These are phyloP conservation scores for Willowsia nigromaculata DNA, from an alignment of 2,888 invertebrate genomes.

Conservation along the genomic window DNA sequence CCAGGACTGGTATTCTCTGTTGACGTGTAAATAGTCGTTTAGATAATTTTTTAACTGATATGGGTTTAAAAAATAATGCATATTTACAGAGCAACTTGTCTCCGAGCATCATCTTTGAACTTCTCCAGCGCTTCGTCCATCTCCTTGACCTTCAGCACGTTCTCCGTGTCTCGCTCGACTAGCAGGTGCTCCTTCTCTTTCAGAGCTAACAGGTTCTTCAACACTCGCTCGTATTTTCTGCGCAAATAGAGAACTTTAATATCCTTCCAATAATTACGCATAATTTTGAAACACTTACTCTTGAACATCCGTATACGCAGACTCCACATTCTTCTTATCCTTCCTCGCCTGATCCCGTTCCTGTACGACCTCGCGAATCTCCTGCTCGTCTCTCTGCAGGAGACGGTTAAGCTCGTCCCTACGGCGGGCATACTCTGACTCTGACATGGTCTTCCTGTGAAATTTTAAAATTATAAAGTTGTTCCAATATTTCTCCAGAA, in stretches of 20 bases:
- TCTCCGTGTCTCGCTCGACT: constrained; percentile 85
- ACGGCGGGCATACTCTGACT: constrained; percentile 42
- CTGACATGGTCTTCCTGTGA: constrained; percentile 46
- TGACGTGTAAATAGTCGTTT: no score
- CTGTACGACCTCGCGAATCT: constrained; percentile 41
- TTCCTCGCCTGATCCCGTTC: constrained; percentile 57
- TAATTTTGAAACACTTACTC: constrained; percentile 29
- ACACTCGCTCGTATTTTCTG: constrained; percentile 85
- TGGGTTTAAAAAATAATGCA: not conserved
- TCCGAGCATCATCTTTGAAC: constrained; percentile 93
- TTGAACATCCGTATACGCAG: constrained; percentile 54
- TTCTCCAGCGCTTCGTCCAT: constrained; percentile 92
- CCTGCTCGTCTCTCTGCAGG: constrained; percentile 40
- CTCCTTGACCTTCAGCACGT: constrained; percentile 87
- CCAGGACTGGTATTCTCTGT: constrained; percentile 91
- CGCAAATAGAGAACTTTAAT: constrained; percentile 74
- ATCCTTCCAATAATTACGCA: not conserved
- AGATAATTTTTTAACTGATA: no score
- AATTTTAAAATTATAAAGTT: not conserved
- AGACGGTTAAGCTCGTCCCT: constrained; percentile 54
- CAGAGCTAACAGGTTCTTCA: constrained; percentile 86
- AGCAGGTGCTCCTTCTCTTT: constrained; percentile 88
- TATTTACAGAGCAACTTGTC: constrained; percentile 84
- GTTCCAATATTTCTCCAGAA: no score
- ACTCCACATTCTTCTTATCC: constrained; percentile 57